Evolutionary conservation across 2,797 vertebrate species (phyloP), one percentile per base, ranked within the genome.

Genomic region (Craterocephalus amniculus): DNA sequence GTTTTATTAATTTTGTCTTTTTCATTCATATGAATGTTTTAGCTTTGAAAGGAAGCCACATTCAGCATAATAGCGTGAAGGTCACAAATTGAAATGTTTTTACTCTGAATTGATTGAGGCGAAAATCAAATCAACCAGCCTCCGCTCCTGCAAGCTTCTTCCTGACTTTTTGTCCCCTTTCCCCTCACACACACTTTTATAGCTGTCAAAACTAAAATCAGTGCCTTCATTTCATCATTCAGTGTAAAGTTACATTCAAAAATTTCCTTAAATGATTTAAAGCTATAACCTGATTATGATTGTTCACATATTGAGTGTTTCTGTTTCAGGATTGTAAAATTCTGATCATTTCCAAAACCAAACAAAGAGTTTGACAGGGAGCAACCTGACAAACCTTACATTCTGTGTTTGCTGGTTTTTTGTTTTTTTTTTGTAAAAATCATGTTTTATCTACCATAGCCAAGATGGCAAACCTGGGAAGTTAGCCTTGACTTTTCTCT

Each of bases 41-140:
- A 24, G 10, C 45, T 10, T 22, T 49, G n/a, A 49, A 75, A 52
- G 34, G 34, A 27, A 13, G 6, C 2, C 11, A 14, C 45, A 45
- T 86, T 72, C 58, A 58, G 43, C 22, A 11, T 2, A 22, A 78
- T 26, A 58, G 54, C 64, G 40, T 52, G 79, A 85, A 86, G 82
- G 73, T 43, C 72, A 63, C n/a, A 13, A 14, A 48, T 58, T 20
- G 13, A 58, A 18, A 14, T 63, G n/a, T n/a, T n/a, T n/a, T n/a
- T n/a, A 40, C 49, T 55, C 13, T 73, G 35, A 79, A 78, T 71
- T 26, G 27, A 58, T 31, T 67, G 49, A 35, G 67, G n/a, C 11
- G 40, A n/a, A 71, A 74, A 76, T 80, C 49, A 76, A 76, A 78
- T n/a, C 20, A 67, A 56, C 14, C 76, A 43, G 78, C 86, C 83